Base-by-base conservation (phyloP, 2,797 vertebrate genomes). In the Clarias pachynema region DNA sequence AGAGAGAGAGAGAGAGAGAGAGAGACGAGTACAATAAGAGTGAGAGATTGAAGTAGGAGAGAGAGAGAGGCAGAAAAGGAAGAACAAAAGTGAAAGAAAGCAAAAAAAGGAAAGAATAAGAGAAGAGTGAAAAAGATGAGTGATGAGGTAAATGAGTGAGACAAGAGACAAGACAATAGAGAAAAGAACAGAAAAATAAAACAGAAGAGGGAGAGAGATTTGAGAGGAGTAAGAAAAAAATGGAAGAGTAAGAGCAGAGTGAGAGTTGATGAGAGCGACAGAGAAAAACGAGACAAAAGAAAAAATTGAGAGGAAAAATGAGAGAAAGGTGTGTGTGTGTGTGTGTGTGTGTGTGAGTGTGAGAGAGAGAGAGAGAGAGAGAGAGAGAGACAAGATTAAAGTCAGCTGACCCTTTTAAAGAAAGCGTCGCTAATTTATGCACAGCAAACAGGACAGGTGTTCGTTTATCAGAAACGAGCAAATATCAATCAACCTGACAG, bases 401-500 rank as follows among this genome's bases (percentile, higher is more conserved):
- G 26, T 89, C 85, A 92, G 91, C 89, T 94, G 91, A 94, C 93
- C 93, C 94, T 94, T 94, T 92, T 89, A 24, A 49, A 90, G 91
- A 91, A 91, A 89, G 89, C 81, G 91, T 91, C 85, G 91, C 93
- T 94, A 94, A 94, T 94, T 92, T 93, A 94, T 92, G 93, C 93
- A 91, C 92, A 94, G 56, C 88, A 94, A 94, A 92, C 62, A 90
- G 90, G 91, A 91, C 88, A 91, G 22, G 89, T 89, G 91, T 92
- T 94, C 91, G 93, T 94, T 95, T 94, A 93, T 90, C 78, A 89
- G 91, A 91, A 92, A 92, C 87, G 91, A 93, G 91, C 91, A 86
- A 93, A 92, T 89, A 93, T 95, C 94, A 94, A 95, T 94, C 94
- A 94, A 31, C 24, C 84, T 92, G 93, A 94, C 94, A 93, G 91